phyloP scores from a whole-genome alignment of 2,797 vertebrate species.

The Falco novaeseelandiae region DNA sequence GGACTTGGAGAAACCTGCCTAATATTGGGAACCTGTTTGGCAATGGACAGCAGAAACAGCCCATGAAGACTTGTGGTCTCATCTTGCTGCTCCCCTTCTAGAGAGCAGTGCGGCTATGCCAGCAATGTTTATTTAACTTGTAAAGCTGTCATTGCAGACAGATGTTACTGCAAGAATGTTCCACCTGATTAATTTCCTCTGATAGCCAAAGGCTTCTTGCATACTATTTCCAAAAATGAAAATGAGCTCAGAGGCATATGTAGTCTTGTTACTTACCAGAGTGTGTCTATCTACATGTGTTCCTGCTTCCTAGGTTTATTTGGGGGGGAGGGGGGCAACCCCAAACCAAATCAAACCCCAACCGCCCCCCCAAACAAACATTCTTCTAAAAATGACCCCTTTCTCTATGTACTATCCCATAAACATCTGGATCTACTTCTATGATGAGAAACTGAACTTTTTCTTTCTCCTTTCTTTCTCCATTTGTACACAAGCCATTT shows the following conservation, averaged over 20 bases:
- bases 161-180: not conserved
- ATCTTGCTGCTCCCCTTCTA: not conserved
- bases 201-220: conserved; percentile 18
- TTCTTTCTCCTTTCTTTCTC: not conserved
- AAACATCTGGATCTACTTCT: not conserved
- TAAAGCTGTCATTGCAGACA: not conserved
- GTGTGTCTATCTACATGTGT: not conserved
- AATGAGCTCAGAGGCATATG: not conserved
- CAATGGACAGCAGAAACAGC: not conserved
- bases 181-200: not conserved
- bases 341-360: not conserved
- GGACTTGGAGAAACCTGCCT: not conserved
- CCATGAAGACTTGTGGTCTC: not conserved
- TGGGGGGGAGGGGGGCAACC: not conserved
- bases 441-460: not conserved
- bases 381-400: not conserved
- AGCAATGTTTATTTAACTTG: conserved; percentile 26
- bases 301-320: not conserved
- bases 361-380: not conserved
- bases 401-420: not conserved
- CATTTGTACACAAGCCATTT: not conserved
- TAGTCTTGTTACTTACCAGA: not conserved
- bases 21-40: not conserved
- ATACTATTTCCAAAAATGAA: conserved; percentile 1
- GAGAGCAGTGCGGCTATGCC: not conserved